These are phyloP conservation scores for Piscicola geometra DNA, from an alignment of 2,888 invertebrate genomes.

Conservation along the genomic window DNA sequence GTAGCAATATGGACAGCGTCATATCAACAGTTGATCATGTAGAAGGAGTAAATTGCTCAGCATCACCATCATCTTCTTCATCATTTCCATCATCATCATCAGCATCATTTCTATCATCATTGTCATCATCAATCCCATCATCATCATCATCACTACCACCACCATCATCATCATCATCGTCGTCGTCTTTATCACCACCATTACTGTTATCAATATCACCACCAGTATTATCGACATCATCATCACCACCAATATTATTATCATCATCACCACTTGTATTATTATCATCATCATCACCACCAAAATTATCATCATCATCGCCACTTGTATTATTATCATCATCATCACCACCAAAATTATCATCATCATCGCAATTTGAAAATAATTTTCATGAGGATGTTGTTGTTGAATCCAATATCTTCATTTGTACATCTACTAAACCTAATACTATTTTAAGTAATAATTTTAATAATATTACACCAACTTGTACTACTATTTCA, in stretches of 20 bases:
- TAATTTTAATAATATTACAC: too few relatives aligned
- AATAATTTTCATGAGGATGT: too few relatives aligned
- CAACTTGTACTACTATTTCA: neutral
- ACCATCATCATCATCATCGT: slow-evolving; percentile 13
- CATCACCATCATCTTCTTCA: neutral
- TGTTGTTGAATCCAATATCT: too few relatives aligned
- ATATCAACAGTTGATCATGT: neutral
- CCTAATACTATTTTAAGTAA: too few relatives aligned
- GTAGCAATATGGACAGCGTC: neutral
- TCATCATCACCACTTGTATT: neutral
- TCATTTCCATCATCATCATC: slow-evolving; percentile 7
- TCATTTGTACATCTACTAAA: too few relatives aligned
- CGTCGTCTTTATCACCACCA: slow-evolving; percentile 4
- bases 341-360: slow-evolving; percentile 4
- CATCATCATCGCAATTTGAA: slow-evolving; percentile 3
- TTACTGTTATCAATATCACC: neutral
- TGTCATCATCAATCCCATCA: neutral
- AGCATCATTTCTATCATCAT: slow-evolving; percentile 5
- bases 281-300: slow-evolving; percentile 13
- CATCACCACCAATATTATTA: neutral
- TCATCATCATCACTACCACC: slow-evolving; percentile 11
- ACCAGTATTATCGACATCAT: neutral
- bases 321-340: neutral
- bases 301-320: slow-evolving; percentile 16
- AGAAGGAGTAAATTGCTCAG: too few relatives aligned